Evolutionary conservation across 2,797 vertebrate genomes (phyloP), one percentile per base, ranked within the genome.

Genomic region (Phataginus tricuspis): DNA sequence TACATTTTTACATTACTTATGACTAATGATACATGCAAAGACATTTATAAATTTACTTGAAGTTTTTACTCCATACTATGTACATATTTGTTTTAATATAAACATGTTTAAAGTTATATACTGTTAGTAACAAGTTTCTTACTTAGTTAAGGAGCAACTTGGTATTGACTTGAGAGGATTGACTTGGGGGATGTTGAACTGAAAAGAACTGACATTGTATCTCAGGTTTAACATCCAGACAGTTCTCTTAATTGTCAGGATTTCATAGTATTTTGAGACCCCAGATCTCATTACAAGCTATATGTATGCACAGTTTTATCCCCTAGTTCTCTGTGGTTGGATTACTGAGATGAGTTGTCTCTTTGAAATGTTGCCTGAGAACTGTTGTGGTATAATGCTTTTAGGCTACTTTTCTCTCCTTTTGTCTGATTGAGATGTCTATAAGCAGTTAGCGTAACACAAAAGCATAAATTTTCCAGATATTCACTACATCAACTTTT

Each of bases 81-180:
- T 55, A 91, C 49, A 75, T 71, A 27, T 86, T 78, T 80, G 53
- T 72, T 94, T 89, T 79, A 94, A 31, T 59, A 34, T 34, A 64
- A 72, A 64, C 31, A n/a, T 82, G n/a, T 86, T 96, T 37, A 90
- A 79, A 90, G n/a, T 87, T 53, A 23, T 3, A 34, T 91, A 71
- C 18, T 68, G 18, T 72, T 91, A 88, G 77, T 34, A 71, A 12
- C 14, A 71, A 53, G n/a, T 37, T 31, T 86, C 18, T 39, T 79
- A 5, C 2, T 16, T 80, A n/a, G 42, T 57, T 66, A 61, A 79
- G 25, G 77, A 74, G 64, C 25, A 51, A 15, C 3, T 53, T 68
- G 42, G 59, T 84, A 0, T 68, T 90, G 55, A 42, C 29, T 69
- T 61, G 25, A 68, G 16, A 86, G 29, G 16, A 39, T 86, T n/a